A percentile compares a stretch with the other conserved stretches of the same genome.
These are phyloP conservation scores for Euwallacea fornicatus DNA, from an alignment of 1,140 invertebrate species.

Conservation along the genomic window DNA sequence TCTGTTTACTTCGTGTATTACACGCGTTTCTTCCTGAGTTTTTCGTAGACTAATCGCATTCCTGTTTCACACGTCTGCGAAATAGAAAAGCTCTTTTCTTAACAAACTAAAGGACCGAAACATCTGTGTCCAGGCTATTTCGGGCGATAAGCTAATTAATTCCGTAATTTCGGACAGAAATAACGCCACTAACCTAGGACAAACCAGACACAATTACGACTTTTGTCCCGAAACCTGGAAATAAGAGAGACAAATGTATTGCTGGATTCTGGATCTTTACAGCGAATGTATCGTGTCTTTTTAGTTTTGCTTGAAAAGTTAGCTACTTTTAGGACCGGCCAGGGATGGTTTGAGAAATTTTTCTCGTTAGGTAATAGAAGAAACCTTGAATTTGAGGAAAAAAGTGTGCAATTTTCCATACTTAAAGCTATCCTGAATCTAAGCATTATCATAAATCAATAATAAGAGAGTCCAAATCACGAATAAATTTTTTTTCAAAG, in stretches of 20 bases:
- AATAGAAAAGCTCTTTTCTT: slow-evolving; percentile 38
- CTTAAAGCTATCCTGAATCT: too few relatives aligned
- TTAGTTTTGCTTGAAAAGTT: too few relatives aligned
- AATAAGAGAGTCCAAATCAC: too few relatives aligned
- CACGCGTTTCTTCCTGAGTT: slow-evolving; percentile 13
- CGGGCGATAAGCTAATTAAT: slow-evolving; percentile 30
- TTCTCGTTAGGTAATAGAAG: too few relatives aligned
- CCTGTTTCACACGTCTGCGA: slow-evolving; percentile 33
- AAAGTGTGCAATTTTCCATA: too few relatives aligned
- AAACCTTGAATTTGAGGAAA: too few relatives aligned
- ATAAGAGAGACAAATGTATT: not conserved
- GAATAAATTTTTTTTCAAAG: too few relatives aligned
- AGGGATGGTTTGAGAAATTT: too few relatives aligned
- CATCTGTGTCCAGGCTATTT: slow-evolving; percentile 30
- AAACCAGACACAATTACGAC: slow-evolving; percentile 35
- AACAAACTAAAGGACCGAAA: slow-evolving; percentile 36
- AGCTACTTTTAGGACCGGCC: too few relatives aligned
- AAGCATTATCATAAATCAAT: too few relatives aligned
- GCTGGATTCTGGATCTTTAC: too few relatives aligned
- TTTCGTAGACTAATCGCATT: slow-evolving; percentile 36
- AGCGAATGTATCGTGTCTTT: too few relatives aligned
- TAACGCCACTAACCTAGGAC: slow-evolving; percentile 34
- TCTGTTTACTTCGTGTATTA: slow-evolving; percentile 13
- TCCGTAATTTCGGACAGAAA: slow-evolving; percentile 30
- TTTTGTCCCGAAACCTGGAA: slow-evolving; percentile 25